phyloP scores from a whole-genome alignment of 2,888 invertebrate species.

The Polydrusus tereticollis region DNA sequence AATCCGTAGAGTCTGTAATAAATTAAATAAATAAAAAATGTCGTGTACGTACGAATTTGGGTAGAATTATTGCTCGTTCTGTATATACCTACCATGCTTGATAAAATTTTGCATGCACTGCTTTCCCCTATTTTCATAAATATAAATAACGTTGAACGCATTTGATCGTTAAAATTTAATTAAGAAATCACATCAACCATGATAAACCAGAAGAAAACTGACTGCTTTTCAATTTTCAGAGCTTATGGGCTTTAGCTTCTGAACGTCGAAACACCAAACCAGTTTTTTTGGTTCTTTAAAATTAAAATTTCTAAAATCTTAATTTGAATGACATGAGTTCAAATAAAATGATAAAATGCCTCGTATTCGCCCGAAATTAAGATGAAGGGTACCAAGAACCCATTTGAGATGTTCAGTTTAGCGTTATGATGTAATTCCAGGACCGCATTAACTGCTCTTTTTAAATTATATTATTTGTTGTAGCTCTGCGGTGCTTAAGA shows the following conservation, averaged over 20 bases:
- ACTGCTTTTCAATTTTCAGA: conserved; percentile 39
- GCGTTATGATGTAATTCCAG: conserved; percentile 40
- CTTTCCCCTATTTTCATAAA: neutral
- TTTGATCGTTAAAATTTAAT: conserved; percentile 30
- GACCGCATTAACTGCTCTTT: conserved; percentile 5
- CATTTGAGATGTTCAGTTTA: conserved; percentile 45
- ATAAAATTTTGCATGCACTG: too few species aligned
- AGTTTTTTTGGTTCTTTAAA: conserved; percentile 36
- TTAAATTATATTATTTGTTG: neutral
- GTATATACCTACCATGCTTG: too few species aligned
- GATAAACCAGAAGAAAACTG: conserved; percentile 23
- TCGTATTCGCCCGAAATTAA: conserved; percentile 45
- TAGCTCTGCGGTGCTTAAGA: too few species aligned
- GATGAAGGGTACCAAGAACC: conserved; percentile 49
- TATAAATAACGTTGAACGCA: neutral
- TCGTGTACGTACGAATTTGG: too few species aligned
- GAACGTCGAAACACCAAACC: conserved; percentile 44
- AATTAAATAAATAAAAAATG: too few species aligned
- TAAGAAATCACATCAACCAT: conserved; percentile 35
- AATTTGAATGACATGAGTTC: conserved; percentile 55
- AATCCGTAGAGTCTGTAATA: too few species aligned
- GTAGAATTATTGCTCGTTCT: too few species aligned
- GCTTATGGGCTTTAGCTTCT: conserved; percentile 44
- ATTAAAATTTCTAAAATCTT: conserved; percentile 53
- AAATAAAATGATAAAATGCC: conserved; percentile 32